Evolutionary conservation across 2,797 vertebrate genomes (phyloP).

Genomic region (Falco novaeseelandiae): DNA sequence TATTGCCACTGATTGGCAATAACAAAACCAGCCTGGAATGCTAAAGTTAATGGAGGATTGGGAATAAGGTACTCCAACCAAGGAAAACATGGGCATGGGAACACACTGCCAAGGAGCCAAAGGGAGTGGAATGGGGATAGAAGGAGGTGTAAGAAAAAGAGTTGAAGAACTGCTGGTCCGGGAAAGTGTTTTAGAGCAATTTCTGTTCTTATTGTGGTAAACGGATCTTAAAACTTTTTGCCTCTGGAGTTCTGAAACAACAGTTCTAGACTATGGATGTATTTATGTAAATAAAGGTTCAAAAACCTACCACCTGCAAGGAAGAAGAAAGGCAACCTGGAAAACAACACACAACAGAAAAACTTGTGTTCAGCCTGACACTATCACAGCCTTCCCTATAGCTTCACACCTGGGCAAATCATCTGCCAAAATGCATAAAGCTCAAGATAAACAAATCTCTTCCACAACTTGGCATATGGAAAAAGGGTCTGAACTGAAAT

Average conservation of each 20-base stretch:
- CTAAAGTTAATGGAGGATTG: not conserved
- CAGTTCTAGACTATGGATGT: not conserved
- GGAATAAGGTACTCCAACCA: not conserved
- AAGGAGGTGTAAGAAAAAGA: not conserved
- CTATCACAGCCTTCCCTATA: not conserved
- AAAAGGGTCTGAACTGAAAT: conserved; percentile 48
- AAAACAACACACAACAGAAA: not conserved
- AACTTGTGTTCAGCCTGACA: not conserved
- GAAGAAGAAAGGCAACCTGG: not conserved
- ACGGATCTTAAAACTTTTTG: not conserved
- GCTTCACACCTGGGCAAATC: conserved; percentile 36
- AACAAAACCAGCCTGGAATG: not conserved
- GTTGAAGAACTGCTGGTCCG: not conserved
- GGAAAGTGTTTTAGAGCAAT: not conserved
- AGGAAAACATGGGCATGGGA: not conserved
- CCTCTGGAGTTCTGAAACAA: not conserved
- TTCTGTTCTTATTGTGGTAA: not conserved
- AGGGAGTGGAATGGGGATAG: not conserved
- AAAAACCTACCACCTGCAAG: not conserved
- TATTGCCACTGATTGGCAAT: not conserved
- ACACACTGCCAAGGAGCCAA: not conserved
- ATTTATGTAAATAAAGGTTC: not conserved
- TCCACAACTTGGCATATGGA: conserved; percentile 23
- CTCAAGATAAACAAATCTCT: conserved; percentile 62
- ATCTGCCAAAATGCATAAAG: conserved; percentile 45